These are phyloP conservation scores for Halichoeres trimaculatus DNA, from an alignment of 2,113 vertebrate genomes.

Conservation along the genomic window DNA sequence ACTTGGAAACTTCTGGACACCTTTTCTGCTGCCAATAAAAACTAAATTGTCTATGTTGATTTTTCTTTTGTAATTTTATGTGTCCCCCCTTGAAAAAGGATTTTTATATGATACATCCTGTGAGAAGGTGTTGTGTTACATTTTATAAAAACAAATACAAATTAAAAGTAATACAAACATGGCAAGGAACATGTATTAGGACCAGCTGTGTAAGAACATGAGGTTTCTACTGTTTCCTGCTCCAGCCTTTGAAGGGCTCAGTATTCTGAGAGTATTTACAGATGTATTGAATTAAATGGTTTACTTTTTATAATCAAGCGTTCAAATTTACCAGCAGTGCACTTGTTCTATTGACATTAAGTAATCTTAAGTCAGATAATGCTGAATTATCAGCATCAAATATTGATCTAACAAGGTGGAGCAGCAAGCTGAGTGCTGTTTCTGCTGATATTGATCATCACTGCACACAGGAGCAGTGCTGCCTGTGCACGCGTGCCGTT, in stretches of 20 bases:
- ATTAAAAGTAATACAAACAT: background rate
- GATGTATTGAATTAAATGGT: too few species aligned
- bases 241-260: too few species aligned
- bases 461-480: background rate
- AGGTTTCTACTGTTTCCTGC: too few species aligned
- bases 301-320: background rate
- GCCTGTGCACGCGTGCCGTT: background rate
- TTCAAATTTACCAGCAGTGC: background rate
- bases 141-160: background rate
- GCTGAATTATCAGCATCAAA: background rate
- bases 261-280: too few species aligned
- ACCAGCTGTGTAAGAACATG: background rate
- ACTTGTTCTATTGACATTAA: background rate
- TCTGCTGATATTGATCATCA: background rate
- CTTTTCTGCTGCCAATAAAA: too few species aligned
- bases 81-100: background rate
- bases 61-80: conserved; percentile 7
- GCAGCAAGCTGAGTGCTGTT: background rate
- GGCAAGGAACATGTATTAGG: background rate
- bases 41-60: too few species aligned
- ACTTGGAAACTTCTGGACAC: too few species aligned
- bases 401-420: background rate
- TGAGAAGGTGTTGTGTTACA: background rate
- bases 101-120: background rate
- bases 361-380: too few species aligned